Evolutionary conservation across 1,140 invertebrate species (phyloP).

Genomic region (Lepidurus packardi): DNA sequence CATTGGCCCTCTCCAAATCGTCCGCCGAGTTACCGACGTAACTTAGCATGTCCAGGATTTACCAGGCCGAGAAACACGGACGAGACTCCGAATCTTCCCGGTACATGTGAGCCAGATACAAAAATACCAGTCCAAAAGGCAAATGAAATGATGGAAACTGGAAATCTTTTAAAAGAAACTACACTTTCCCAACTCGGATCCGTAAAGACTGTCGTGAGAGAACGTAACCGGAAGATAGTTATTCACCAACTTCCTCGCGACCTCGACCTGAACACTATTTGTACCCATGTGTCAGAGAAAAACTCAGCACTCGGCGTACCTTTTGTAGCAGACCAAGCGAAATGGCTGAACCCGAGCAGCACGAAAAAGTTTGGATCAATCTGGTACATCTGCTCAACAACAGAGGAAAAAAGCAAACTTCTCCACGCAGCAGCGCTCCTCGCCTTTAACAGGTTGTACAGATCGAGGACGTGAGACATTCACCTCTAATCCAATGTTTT

Average conservation of each 20-base stretch:
- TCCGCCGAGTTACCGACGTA: no score
- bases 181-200: background rate
- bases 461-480: background rate
- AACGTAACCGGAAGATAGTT: background rate
- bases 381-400: background rate
- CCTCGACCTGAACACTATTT: background rate
- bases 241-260: constrained; percentile 24
- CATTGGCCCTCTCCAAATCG: no score
- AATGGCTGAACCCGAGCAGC: background rate
- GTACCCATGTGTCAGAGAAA: background rate
- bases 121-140: no score
- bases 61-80: no score
- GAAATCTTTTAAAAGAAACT: background rate
- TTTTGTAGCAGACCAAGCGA: background rate
- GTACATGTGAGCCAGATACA: no score
- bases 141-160: background rate
- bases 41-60: no score
- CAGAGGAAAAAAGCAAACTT: constrained; percentile 2
- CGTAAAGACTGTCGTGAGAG: background rate
- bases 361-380: background rate
- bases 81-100: no score
- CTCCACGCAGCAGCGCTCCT: background rate
- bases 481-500: constrained; percentile 9
- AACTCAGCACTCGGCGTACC: background rate
- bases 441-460: constrained; percentile 24